Evolutionary conservation across 2,113 vertebrate species (phyloP), one percentile per base, ranked within the genome.

Genomic region (Meles meles): DNA sequence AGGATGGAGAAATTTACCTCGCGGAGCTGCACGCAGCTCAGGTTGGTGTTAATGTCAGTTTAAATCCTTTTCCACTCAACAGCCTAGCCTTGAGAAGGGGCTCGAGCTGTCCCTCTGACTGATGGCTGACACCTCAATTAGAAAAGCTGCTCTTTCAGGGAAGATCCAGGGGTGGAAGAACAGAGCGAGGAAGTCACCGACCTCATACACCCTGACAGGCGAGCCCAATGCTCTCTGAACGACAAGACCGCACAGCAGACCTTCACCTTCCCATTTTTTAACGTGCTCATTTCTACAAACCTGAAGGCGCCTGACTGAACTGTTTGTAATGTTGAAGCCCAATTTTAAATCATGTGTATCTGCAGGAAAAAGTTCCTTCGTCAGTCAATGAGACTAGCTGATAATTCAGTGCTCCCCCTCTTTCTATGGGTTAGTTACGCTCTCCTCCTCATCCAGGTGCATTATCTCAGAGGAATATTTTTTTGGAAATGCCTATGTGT

Each of bases 201-300:
- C 65, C n/a, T 29, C 82, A n/a, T 2, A 9, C 10, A 27, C 31
- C 37, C 80, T 52, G 57, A 34, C 6, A 20, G n/a, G 47, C 2
- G 3, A 80, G 59, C 34, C 59, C 21, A 17, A 55, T 0, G 0
- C 31, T 59, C 42, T 59, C 4, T 0, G 21, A 49, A 44, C 15
- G 20, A 55, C 27, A 2, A 0, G 13, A 27, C 25, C 10, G 6
- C 25, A 63, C 3, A 4, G 72, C 2, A 0, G 6, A 81, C 20
- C 20, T 52, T 37, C 12, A 12, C 18, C 4, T 10, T 34, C 15
- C 42, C 63, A 31, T 7, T 65, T 37, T 47, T 21, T 21, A 49
- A 29, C 10, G 25, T 7, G 13, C 37, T 65, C 31, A 13, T 77
- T 42, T 21, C 96, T 59, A 34, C 18, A 69, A 29, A 65, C 47